These are phyloP conservation scores for Limnothrissa miodon DNA, from an alignment of 2,113 vertebrate genomes.

Conservation along the genomic window DNA sequence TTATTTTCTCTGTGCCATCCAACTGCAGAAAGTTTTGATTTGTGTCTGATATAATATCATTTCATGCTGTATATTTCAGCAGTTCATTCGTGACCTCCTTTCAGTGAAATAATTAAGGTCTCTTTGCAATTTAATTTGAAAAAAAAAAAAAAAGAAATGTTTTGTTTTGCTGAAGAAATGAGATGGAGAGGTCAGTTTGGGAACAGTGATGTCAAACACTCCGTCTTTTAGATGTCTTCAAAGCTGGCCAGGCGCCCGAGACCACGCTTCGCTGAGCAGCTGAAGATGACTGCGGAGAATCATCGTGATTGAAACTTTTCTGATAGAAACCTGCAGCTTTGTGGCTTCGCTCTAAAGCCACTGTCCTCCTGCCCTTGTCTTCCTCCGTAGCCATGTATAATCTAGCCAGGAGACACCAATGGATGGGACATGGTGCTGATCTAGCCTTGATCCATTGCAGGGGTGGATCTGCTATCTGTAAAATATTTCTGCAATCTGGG, in stretches of 20 bases:
- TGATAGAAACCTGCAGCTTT: not conserved
- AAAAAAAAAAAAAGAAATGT: slow-evolving; percentile 33
- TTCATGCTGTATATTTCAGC: slow-evolving; percentile 40
- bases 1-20: not conserved
- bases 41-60: slow-evolving; percentile 49
- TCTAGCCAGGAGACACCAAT: not conserved
- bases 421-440: not conserved
- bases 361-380: not conserved
- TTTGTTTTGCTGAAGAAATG: slow-evolving; percentile 29
- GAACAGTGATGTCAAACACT: slow-evolving; percentile 34
- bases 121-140: slow-evolving; percentile 47
- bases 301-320: slow-evolving; percentile 1
- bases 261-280: not conserved
- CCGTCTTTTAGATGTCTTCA: not conserved
- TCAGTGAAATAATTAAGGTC: slow-evolving; percentile 48
- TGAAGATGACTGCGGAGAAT: slow-evolving; percentile 4
- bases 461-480: not conserved
- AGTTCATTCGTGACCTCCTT: slow-evolving; percentile 49
- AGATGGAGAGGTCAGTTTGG: slow-evolving; percentile 34
- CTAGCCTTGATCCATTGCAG: not conserved
- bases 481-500: not conserved
- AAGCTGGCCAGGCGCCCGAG: not conserved
- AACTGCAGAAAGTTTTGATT: slow-evolving; percentile 45
- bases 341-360: not conserved
- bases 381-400: not conserved